Percentiles rank a stretch among this genome's conserved stretches.
Evolutionary conservation across 2,888 invertebrate species (phyloP).

Genomic region (Plagiodera versicolora): DNA sequence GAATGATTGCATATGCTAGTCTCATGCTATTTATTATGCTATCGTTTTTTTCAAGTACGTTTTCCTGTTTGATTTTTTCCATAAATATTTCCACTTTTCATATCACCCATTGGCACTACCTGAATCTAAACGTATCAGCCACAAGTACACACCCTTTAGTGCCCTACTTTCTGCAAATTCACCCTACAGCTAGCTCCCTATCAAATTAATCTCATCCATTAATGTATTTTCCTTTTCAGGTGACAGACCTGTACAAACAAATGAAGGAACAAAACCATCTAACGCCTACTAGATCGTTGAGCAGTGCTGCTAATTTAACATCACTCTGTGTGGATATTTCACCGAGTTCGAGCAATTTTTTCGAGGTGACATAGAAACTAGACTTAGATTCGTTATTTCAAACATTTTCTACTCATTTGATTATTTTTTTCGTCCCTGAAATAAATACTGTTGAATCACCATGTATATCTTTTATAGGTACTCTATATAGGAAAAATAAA

Average conservation of each 20-base stretch:
- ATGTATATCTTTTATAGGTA: slow-evolving; percentile 64
- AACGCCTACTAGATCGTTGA: slow-evolving; percentile 53
- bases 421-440: too few species aligned
- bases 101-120: background rate
- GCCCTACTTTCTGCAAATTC: background rate
- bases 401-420: slow-evolving; percentile 10
- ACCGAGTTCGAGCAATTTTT: slow-evolving; percentile 85
- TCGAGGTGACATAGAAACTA: slow-evolving; percentile 64
- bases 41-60: too few species aligned
- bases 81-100: too few species aligned
- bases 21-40: too few species aligned
- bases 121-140: background rate
- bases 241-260: slow-evolving; percentile 70
- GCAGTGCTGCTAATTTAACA: slow-evolving; percentile 65
- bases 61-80: too few species aligned
- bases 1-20: too few species aligned
- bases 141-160: background rate
- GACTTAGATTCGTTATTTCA: background rate
- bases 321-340: slow-evolving; percentile 78
- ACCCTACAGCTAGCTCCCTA: background rate
- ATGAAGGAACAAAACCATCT: slow-evolving; percentile 68
- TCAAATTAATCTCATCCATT: background rate
- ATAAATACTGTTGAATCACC: too few species aligned
- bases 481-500: slow-evolving; percentile 90
- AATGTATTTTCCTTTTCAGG: slow-evolving; percentile 57